Conservation (phyloP, 2,797 vertebrate species). For the Poeciliopsis gracilis region DNA sequence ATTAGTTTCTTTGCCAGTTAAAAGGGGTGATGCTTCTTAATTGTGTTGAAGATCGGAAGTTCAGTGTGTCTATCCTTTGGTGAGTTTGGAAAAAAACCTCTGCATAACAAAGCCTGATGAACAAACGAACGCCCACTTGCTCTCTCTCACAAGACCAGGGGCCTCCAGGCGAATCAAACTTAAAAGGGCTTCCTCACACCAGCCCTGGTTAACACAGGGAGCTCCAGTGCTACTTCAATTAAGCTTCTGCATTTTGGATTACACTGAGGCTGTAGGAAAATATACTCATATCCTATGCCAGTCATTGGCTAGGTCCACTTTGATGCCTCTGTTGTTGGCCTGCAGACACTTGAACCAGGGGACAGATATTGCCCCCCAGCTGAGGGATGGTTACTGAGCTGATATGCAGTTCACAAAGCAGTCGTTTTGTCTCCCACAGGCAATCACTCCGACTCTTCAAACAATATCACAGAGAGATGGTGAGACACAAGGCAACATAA, state of each 20-base stretch:
- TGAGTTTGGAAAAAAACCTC: constrained; percentile 37
- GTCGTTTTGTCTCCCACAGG: constrained; percentile 52
- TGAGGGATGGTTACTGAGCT: constrained; percentile 35
- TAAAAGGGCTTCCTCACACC: constrained; percentile 63
- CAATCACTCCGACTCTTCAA: constrained; percentile 52
- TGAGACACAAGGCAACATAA: constrained; percentile 37
- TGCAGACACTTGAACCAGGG: constrained; percentile 45
- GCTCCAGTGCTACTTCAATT: constrained; percentile 61
- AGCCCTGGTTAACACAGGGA: constrained; percentile 59
- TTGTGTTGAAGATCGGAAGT: constrained; percentile 64
- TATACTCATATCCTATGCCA: constrained; percentile 31
- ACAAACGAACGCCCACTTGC: constrained; percentile 69
- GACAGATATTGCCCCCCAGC: constrained; percentile 39
- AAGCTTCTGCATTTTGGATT: constrained; percentile 57
- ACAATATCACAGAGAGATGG: constrained; percentile 42
- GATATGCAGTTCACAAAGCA: constrained; percentile 48
- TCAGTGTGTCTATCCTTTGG: constrained; percentile 59
- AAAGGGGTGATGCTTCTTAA: constrained; percentile 68
- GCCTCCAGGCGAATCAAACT: constrained; percentile 63
- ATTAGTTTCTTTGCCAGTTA: constrained; percentile 57
- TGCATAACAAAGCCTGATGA: constrained; percentile 65
- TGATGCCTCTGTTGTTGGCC: constrained; percentile 51
- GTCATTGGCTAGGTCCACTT: constrained; percentile 46
- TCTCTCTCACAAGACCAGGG: constrained; percentile 64
- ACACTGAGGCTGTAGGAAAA: constrained; percentile 38